phyloP scores from a whole-genome alignment of 2,797 vertebrate species.

The Rhodeus uyekii region DNA sequence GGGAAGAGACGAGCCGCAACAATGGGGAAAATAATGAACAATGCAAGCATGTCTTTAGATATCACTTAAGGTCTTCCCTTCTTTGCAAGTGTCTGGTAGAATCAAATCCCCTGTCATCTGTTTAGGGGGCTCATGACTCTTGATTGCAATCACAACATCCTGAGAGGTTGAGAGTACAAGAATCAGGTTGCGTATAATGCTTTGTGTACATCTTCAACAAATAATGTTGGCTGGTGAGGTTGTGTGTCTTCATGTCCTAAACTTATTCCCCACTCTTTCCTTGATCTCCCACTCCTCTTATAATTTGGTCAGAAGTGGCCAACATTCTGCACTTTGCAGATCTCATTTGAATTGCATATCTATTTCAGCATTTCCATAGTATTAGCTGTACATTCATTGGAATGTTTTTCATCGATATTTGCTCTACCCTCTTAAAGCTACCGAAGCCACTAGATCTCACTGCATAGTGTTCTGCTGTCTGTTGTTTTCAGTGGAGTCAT shows the following conservation, averaged over 20 bases:
- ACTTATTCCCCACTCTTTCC: not conserved
- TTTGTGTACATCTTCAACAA: not conserved
- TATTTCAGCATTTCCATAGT: not conserved
- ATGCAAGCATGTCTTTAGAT: too few relatives aligned
- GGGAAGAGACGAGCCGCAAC: not conserved
- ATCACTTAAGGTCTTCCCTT: not conserved
- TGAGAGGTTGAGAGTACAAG: not conserved
- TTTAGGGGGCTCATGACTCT: not conserved
- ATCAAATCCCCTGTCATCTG: not conserved
- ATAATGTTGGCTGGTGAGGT: not conserved
- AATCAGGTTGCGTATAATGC: not conserved
- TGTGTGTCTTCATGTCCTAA: not conserved
- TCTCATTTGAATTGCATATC: not conserved
- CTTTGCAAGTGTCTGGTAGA: not conserved
- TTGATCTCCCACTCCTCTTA: not conserved
- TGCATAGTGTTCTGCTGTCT: not conserved
- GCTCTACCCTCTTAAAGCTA: not conserved
- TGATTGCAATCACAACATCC: not conserved
- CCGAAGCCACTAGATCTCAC: not conserved
- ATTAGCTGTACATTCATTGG: not conserved
- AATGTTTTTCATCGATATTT: not conserved
- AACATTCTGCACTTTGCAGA: not conserved
- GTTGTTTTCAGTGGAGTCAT: constrained; percentile 83
- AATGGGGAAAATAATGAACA: not conserved
- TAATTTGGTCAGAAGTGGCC: not conserved